Evolutionary conservation across 2,888 invertebrate species (phyloP).

Genomic region (Rotaria macrura): DNA sequence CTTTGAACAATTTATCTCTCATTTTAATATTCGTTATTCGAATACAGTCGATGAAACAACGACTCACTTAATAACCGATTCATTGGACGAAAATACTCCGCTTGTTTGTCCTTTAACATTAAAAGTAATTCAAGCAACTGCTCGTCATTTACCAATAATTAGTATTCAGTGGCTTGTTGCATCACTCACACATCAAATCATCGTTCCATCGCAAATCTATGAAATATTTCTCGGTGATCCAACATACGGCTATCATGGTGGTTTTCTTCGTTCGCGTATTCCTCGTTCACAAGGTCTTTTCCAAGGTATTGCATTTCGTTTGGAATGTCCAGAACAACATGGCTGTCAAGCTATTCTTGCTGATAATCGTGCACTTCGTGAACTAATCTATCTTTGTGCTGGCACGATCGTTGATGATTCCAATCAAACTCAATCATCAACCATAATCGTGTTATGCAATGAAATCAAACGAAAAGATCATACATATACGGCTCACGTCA

Average conservation of each 20-base stretch:
- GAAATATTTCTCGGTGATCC: neutral
- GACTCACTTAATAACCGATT: conserved; percentile 20
- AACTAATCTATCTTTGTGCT: conserved; percentile 15
- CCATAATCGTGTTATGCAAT: neutral
- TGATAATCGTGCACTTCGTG: neutral
- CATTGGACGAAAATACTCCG: neutral
- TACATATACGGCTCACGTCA: neutral
- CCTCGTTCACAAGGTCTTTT: neutral
- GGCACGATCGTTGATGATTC: neutral
- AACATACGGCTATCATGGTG: conserved; percentile 9
- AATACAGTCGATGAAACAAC: neutral
- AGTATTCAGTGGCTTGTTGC: neutral
- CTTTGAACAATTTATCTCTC: conserved; percentile 2
- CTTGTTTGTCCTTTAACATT: conserved; percentile 10
- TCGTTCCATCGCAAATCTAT: neutral
- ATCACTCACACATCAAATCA: neutral
- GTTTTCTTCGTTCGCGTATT: conserved; percentile 7
- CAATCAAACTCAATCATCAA: neutral
- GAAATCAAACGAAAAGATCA: neutral
- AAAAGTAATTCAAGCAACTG: conserved; percentile 15
- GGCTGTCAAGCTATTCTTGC: neutral
- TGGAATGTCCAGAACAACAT: neutral
- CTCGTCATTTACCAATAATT: conserved; percentile 8
- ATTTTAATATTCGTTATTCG: neutral
- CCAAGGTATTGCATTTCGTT: neutral